Evolutionary conservation across 2,888 invertebrate genomes (phyloP), one percentile per base, ranked within the genome.

Genomic region (Listrodromus nycthemerus): DNA sequence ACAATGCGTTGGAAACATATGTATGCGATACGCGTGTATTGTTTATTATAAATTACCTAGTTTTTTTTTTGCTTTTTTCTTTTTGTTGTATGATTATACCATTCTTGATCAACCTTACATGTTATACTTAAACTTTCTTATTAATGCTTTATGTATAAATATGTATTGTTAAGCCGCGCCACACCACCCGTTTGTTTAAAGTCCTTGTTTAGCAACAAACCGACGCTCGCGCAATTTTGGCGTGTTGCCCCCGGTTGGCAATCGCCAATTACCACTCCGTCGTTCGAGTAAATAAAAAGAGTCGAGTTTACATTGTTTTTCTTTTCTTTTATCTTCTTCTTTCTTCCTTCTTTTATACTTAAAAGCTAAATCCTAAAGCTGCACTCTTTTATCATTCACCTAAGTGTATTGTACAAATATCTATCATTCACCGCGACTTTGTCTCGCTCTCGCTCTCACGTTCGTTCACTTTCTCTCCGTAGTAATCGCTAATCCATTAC

Each of bases 381-480:
- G 92, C 93, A 92, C 91, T 91, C 92, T 91, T 91, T 82, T 65
- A 92, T 92, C 92, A 91, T 92, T 92, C 92, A 92, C 89, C 92
- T 93, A 93, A 89, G 91, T 91, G 90, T 93, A 93, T 93, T 93
- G 92, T 93, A 93, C 93, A 93, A 93, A 93, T 92, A 92, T 91
- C 92, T 92, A 92, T 89, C 92, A 92, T 92, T 92, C 91, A 89
- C 91, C 89, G 90, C 90, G 90, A 90, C 89, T 90, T n/a, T 24
- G 13, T 52, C 21, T 52, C 21, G 86, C 89, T 91, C 88, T 89
- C 88, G 89, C 82, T 87, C 83, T 83, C 65, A 80, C 82, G 27
- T 19, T 58, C 58, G 21, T 24, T 90, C 89, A 50, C 63, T 76
- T 52, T 52, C 82, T 52, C 77, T 77, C 78, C 27, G 78, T 90